Conservation (phyloP, 1,140 invertebrate species). For the Drosophila lacertosa region DNA sequence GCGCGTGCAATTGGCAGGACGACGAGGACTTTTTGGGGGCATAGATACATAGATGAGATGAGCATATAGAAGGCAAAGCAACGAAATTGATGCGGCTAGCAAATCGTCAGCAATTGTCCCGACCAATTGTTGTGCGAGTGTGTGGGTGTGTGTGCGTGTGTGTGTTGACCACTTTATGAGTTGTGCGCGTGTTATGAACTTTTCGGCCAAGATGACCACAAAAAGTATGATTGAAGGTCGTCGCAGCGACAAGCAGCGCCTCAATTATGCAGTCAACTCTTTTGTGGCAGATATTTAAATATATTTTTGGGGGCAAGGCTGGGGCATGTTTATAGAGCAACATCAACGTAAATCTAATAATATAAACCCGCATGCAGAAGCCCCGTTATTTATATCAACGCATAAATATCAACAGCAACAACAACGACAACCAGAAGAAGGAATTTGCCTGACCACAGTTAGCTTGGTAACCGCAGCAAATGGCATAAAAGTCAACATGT, state of each 20-base stretch:
- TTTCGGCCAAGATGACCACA: conserved; percentile 14
- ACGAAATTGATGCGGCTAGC: conserved; percentile 44
- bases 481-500: conserved; percentile 81
- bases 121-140: conserved; percentile 63
- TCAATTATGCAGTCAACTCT: conserved; percentile 78
- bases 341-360: conserved; percentile 74
- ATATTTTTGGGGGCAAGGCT: conserved; percentile 53
- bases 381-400: conserved; percentile 74
- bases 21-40: neutral
- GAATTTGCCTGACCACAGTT: conserved; percentile 65
- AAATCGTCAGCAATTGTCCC: conserved; percentile 67
- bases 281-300: conserved; percentile 71
- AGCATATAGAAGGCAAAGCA: conserved; percentile 27
- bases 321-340: conserved; percentile 64
- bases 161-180: conserved; percentile 29
- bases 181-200: conserved; percentile 60
- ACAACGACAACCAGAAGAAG: conserved; percentile 6
- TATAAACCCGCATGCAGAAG: conserved; percentile 58
- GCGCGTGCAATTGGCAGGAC: conserved; percentile 45
- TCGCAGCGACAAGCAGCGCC: conserved; percentile 16
- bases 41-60: conserved; percentile 36
- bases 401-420: conserved; percentile 72
- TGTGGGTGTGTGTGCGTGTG: too few relatives aligned
- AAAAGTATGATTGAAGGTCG: conserved; percentile 58
- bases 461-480: conserved; percentile 75